Conservation (phyloP, 2,113 vertebrate genomes). For the Sturnus vulgaris region DNA sequence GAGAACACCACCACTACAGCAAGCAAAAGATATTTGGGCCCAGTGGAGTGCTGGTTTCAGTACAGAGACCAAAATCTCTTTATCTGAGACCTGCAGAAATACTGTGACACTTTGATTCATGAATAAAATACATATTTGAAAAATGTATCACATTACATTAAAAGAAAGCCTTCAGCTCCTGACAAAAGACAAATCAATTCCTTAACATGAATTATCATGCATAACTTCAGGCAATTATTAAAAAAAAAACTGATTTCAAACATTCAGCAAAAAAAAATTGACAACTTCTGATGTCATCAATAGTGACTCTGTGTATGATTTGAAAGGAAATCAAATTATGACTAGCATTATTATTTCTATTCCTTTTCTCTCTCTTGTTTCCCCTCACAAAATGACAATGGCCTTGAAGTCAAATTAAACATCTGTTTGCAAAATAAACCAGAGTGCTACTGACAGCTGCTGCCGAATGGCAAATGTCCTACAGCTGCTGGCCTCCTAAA, state of each 20-base stretch:
- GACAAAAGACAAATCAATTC: not conserved
- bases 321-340: constrained; percentile 67
- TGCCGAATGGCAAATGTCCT: constrained; percentile 63
- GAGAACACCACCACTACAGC: not conserved
- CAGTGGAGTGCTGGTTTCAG: not conserved
- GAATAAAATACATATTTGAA: not conserved
- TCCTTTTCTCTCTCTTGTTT: constrained; percentile 53
- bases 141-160: not conserved
- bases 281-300: constrained; percentile 51
- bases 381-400: constrained; percentile 64
- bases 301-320: constrained; percentile 52
- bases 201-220: not conserved
- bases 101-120: not conserved
- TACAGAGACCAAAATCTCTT: not conserved
- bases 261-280: constrained; percentile 18
- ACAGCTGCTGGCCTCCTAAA: constrained; percentile 72
- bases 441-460: constrained; percentile 70
- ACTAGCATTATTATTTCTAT: constrained; percentile 66
- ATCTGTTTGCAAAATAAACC: constrained; percentile 78
- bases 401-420: constrained; percentile 74
- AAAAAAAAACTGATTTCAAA: not conserved
- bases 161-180: not conserved
- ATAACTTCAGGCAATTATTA: not conserved
- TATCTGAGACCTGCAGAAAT: not conserved
- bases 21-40: not conserved